phyloP scores from a whole-genome alignment of 2,113 vertebrate genomes.

The Hemicordylus capensis region DNA sequence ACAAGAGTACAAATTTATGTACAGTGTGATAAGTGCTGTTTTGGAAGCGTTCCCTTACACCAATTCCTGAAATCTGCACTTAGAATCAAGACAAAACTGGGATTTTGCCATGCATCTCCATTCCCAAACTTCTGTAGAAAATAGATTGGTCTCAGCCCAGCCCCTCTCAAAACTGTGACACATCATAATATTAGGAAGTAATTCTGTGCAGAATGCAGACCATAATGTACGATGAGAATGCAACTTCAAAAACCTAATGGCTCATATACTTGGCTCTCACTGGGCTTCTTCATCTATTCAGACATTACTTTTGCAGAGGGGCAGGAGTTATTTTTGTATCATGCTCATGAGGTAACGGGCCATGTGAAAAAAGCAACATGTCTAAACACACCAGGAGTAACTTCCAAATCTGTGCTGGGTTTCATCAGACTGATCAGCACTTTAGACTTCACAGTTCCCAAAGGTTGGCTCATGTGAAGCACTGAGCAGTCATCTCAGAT shows the following conservation, averaged over 20 bases:
- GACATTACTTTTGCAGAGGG: neutral
- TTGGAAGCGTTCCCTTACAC: neutral
- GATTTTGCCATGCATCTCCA: neutral
- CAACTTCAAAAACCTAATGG: neutral
- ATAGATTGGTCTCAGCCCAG: neutral
- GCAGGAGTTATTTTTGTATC: neutral
- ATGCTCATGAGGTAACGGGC: no score
- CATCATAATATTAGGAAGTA: neutral
- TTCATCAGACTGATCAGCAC: neutral
- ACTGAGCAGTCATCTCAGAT: neutral
- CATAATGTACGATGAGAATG: neutral
- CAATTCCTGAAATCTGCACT: neutral
- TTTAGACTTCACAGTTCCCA: neutral
- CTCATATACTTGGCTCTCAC: neutral
- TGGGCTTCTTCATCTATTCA: neutral
- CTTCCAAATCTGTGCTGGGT: neutral
- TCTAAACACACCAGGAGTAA: neutral
- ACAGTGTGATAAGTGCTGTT: neutral
- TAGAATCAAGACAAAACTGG: neutral
- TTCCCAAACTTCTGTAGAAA: no score
- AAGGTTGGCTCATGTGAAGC: neutral
- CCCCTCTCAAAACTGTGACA: neutral
- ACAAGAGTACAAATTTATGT: neutral
- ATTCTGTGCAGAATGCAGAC: neutral
- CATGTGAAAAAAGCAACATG: neutral